Evolutionary conservation across 2,113 vertebrate genomes (phyloP).

Genomic region (Semnornis frantzii): DNA sequence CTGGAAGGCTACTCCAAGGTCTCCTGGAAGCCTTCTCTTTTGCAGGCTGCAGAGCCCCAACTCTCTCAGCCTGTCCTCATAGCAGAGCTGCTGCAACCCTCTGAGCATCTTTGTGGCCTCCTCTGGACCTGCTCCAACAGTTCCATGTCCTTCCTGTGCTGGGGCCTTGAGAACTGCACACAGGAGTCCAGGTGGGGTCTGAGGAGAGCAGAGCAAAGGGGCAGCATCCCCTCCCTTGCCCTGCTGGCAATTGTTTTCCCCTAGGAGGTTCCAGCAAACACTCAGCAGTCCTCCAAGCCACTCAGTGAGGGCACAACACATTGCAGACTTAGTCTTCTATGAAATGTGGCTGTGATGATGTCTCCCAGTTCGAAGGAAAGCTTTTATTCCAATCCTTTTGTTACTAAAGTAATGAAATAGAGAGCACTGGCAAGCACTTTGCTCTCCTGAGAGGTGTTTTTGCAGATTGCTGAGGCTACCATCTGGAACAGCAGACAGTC

Average conservation of each 20-base stretch:
- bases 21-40: no score
- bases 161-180: no score
- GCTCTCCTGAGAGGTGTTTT: neutral
- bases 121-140: no score
- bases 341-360: neutral
- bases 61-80: no score
- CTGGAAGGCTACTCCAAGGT: no score
- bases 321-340: neutral
- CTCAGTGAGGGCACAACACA: neutral
- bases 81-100: no score
- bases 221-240: no score
- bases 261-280: neutral
- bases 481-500: constrained; percentile 13
- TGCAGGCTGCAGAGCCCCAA: no score
- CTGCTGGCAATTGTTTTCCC: neutral
- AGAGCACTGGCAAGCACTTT: neutral
- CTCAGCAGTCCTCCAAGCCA: neutral
- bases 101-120: no score
- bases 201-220: no score
- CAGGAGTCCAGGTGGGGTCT: no score
- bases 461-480: neutral
- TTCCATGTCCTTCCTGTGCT: no score
- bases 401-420: neutral
- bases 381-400: neutral
- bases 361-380: neutral